Evolutionary conservation across 1,140 invertebrate species (phyloP).

Genomic region (Mycetomoellerius zeteki): DNA sequence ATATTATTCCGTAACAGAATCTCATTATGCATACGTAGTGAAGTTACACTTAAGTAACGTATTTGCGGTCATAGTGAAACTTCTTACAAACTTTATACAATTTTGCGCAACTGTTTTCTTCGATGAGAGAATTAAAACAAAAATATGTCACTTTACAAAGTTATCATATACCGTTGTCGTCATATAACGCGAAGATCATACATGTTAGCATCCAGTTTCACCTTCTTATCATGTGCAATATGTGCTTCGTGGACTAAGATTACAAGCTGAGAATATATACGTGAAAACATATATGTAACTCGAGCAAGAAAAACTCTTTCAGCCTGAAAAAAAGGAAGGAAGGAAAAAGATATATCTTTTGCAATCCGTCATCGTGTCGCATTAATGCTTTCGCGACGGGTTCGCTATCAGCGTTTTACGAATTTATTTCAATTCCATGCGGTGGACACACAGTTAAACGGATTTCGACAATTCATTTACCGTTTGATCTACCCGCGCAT

Average conservation of each 20-base stretch:
- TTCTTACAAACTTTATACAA: too few species aligned
- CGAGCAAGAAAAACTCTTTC: neutral
- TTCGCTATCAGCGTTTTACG: slow-evolving; percentile 31
- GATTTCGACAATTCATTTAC: slow-evolving; percentile 77
- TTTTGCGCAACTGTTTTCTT: neutral
- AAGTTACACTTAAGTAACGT: neutral
- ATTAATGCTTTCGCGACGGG: neutral
- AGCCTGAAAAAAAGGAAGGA: neutral
- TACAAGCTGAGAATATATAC: neutral
- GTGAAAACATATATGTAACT: neutral
- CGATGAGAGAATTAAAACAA: neutral
- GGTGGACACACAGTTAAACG: slow-evolving; percentile 68
- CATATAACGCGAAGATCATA: neutral
- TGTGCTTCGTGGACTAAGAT: neutral
- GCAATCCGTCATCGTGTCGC: neutral
- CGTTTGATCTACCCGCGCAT: slow-evolving; percentile 74
- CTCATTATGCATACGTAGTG: neutral
- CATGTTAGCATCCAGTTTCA: neutral
- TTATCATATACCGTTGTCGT: neutral
- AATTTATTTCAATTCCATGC: slow-evolving; percentile 68
- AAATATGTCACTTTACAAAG: neutral
- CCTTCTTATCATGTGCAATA: neutral
- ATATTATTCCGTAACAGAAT: neutral
- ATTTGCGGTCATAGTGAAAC: neutral
- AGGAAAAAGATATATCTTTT: neutral